Evolutionary conservation across 2,797 vertebrate species (phyloP), one percentile per base, ranked within the genome.

Genomic region (Phoebastria nigripes): DNA sequence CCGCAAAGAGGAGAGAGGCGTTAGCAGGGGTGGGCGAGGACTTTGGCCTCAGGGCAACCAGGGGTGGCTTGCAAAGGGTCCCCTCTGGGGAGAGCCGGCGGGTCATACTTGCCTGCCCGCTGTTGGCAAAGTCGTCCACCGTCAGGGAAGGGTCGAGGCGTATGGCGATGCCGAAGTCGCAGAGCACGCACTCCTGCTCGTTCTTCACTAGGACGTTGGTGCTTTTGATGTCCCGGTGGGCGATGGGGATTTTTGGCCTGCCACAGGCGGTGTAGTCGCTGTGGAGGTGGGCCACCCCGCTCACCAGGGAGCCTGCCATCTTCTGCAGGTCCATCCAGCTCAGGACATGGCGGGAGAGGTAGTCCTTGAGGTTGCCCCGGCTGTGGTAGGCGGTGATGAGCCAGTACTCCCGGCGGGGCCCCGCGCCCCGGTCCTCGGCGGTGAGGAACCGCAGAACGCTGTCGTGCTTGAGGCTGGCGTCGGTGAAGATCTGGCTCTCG

Each of bases 181-280:
- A 99, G 90, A 99, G 98, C 8, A 98, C 98, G 0, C 98, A 99
- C 95, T 99, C 98, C 55, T 74, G 96, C 74, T 97, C 96, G 58
- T 89, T 99, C 96, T 98, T 99, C 59, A 99, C 97, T 90, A 99
- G 97, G 2, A 99, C 98, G 41, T 99, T 99, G 15, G 98, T 99
- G 97, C 99, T 99, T 95, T 99, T 99, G 87, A 99, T 98, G 96
- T 99, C 99, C 6, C 99, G 97, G 86, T 99, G 99, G 24, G 99
- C 98, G 0, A 99, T 98, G 11, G 99, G 98, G 55, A 99, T 98
- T 62, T 98, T 98, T 0, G 98, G 97, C 10, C 94, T 90, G n/a
- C 99, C 98, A 0, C 96, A 97, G 41, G 97, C 49, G 0, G 98
- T 98, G 26, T 97, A 98, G 97, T 99, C 99, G 1, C 98, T 99